Base-by-base conservation (phyloP, 2,113 vertebrate genomes). In the Sakesphorus luctuosus region DNA sequence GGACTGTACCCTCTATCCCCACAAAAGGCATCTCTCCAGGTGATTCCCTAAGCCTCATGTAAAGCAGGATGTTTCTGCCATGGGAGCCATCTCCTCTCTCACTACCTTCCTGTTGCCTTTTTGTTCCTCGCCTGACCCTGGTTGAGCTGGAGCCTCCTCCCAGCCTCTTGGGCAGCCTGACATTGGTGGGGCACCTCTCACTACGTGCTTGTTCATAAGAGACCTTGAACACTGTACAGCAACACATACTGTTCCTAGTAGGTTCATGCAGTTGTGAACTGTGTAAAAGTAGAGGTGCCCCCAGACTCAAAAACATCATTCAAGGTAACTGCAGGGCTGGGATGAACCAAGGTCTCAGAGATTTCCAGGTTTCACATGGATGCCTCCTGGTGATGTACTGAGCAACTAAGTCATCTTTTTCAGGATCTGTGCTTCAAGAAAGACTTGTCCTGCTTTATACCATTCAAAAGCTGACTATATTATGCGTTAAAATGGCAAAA, bases 241-340 rank as follows among this genome's bases (percentile, higher is more conserved):
- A 62, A 12, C 0, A 0, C 1, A 1, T 23, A 5, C 24, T 4
- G 1, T 9, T 80, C 63, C 31, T 25, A 7, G 13, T 13, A 9
- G 35, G 65, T 87, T 76, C 69, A 40, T 35, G 19, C 38, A 55
- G 3, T 7, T 52, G 19, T 3, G 2, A 67, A 44, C 53, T 73
- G 12, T 36, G 3, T 43, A 17, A 88, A 13, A 33, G 40, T 1
- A 62, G n/a, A 53, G 13, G 15, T 13, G 2, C 24, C 38, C 19
- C 9, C 1, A 5, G 24, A 13, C 49, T 84, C 35, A 56, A 7
- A 89, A 84, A 8, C 0, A 0, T 50, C 26, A 17, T 24, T 49
- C 25, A n/a, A 53, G 18, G 40, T 26, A 40, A 36, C 18, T 61
- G n/a, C 18, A 52, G 61, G 26, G 43, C 52, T 81, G 43, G 28